Evolutionary conservation across 1,140 invertebrate genomes (phyloP).

Genomic region (Antheraea mylitta): DNA sequence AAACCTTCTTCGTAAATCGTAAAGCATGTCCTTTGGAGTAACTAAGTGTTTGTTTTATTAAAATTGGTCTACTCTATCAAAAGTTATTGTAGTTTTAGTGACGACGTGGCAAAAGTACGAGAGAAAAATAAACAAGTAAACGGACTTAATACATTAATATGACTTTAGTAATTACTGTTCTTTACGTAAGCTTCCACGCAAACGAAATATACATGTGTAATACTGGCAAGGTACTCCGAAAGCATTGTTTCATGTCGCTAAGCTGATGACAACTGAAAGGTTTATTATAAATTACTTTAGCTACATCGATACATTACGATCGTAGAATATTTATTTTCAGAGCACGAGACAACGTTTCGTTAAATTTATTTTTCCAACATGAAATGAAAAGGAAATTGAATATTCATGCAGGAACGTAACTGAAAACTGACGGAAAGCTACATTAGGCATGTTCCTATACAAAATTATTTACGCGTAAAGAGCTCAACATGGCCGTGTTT

Average conservation of each 20-base stretch:
- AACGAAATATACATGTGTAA: too few relatives aligned
- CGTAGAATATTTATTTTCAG: not conserved
- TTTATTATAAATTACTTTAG: not conserved
- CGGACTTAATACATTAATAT: too few relatives aligned
- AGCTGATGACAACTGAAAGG: not conserved
- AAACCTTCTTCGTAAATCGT: too few relatives aligned
- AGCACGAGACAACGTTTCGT: slow-evolving; percentile 9
- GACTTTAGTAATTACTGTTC: too few relatives aligned
- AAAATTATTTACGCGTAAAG: slow-evolving; percentile 15
- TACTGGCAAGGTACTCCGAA: too few relatives aligned
- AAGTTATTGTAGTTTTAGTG: too few relatives aligned
- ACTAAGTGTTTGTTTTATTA: too few relatives aligned
- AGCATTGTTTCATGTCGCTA: not conserved
- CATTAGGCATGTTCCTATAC: slow-evolving; percentile 6
- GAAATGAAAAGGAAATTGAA: slow-evolving; percentile 14
- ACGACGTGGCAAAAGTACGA: too few relatives aligned
- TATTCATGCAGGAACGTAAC: slow-evolving; percentile 15
- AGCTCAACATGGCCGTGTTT: slow-evolving; percentile 9
- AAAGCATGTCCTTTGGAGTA: too few relatives aligned
- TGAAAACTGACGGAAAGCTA: slow-evolving; percentile 15
- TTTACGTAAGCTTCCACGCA: too few relatives aligned
- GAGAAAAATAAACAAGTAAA: too few relatives aligned
- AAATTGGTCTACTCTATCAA: too few relatives aligned
- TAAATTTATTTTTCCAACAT: slow-evolving; percentile 6
- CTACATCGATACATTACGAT: not conserved